Conservation (phyloP, 2,113 vertebrate species). For the Otolemur garnettii region DNA sequence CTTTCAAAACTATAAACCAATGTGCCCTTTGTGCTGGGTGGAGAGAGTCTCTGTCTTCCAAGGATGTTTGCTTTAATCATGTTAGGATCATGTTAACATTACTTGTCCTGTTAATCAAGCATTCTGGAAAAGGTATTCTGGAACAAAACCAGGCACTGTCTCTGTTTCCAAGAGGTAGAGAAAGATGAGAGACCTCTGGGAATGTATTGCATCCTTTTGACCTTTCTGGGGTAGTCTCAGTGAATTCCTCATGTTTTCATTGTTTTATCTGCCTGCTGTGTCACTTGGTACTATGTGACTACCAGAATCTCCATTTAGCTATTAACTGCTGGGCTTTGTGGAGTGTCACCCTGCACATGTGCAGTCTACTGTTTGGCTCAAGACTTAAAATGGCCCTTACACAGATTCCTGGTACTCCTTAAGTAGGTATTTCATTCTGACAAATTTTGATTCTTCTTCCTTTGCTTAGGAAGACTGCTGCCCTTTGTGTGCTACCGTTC, state of each 20-base stretch:
- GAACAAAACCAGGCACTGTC: neutral
- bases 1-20: neutral
- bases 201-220: neutral
- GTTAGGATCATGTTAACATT: neutral
- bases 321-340: neutral
- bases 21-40: neutral
- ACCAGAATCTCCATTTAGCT: neutral
- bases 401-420: neutral
- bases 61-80: neutral
- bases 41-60: neutral
- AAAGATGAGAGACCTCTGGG: neutral
- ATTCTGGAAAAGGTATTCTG: neutral
- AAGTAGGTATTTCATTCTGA: neutral
- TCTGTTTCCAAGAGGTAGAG: neutral
- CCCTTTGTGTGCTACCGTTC: neutral
- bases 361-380: neutral
- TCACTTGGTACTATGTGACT: neutral
- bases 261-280: neutral
- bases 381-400: neutral
- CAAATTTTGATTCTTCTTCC: neutral
- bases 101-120: neutral
- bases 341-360: neutral
- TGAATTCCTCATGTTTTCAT: neutral
- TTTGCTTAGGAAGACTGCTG: neutral
- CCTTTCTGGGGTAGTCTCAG: neutral